Conservation (phyloP, 1,140 invertebrate species). For the Pachypeltis micranthus region DNA sequence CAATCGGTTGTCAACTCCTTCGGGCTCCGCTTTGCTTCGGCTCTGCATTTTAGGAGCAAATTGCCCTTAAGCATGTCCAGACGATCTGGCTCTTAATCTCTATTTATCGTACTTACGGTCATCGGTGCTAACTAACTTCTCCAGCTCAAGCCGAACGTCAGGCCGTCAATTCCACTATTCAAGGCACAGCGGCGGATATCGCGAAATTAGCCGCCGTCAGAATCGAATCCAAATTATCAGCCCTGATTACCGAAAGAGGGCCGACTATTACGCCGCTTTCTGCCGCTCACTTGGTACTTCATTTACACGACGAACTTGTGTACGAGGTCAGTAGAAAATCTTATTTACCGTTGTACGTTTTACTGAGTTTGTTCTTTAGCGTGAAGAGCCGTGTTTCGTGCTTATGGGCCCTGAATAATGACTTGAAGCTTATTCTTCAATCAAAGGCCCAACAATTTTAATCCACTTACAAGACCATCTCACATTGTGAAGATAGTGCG, state of each 20-base stretch:
- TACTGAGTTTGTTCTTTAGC: background rate
- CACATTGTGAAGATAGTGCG: background rate
- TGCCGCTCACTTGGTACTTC: conserved; percentile 56
- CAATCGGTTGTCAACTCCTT: no score
- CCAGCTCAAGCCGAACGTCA: conserved; percentile 82
- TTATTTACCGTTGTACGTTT: background rate
- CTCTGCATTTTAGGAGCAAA: no score
- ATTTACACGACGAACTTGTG: conserved; percentile 93
- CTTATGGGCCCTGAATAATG: no score
- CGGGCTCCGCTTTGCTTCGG: no score
- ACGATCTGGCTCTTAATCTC: no score
- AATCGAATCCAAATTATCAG: conserved; percentile 47
- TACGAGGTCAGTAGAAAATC: conserved; percentile 58
- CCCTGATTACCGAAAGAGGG: conserved; percentile 24
- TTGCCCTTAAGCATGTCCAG: no score
- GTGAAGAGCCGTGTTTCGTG: no score
- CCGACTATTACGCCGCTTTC: background rate
- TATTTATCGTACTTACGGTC: no score
- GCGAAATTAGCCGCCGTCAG: conserved; percentile 80
- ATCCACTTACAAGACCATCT: background rate
- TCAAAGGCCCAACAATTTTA: conserved; percentile 2
- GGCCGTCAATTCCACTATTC: conserved; percentile 87
- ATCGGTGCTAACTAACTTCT: no score
- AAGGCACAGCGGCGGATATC: conserved; percentile 92
- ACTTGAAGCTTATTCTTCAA: no score